Base-by-base conservation (phyloP, 2,797 vertebrate species). In the Prunella strophiata region DNA sequence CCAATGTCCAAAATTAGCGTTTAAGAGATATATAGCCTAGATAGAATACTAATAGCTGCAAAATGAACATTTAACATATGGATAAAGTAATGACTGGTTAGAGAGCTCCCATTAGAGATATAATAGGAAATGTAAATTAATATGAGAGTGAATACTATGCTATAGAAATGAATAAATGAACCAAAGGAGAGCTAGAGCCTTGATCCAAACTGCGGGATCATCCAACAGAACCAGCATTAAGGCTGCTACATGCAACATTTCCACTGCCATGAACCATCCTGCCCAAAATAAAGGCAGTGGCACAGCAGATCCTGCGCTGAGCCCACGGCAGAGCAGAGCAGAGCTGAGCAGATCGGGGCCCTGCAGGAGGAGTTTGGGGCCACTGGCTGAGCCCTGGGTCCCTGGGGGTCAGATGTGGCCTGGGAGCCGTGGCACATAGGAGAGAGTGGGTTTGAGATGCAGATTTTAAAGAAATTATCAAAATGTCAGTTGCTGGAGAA, bases 251-350 rank as follows among this genome's bases (percentile, higher is more conserved):
- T 25, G 36, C 45, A 65, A 34, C 50, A 32, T 81, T 88, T n/a
- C 3, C 1, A 38, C 14, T 2, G 3, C 38, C 61, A 29, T 36
- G 34, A 21, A 7, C 21, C 43, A 7, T 21, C 40, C 29, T n/a
- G 48, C 34, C 38, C 55, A 12, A 71, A 62, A 9, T 3, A 42
- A 51, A 67, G 55, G 30, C 22, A 1, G 15, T 15, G 23, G 29
- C 51, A 2, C 5, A 6, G 45, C 45, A 77, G 43, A 50, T 59
- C 45, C 58, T 29, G 18, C 0, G 0, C 27, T 23, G 32, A 85
- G 61, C 29, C n/a, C n/a, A 5, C 1, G 0, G 4, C 7, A 0
- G 62, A 38, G 4, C 7, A 0, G 62, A 38, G 75, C 25, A 51
- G 52, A 75, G 29, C 54, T 3, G 1, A 61, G 51, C 52, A 26